Evolutionary conservation across 2,888 invertebrate species (phyloP), one percentile per base, ranked within the genome.

Genomic region (Synanthedon vespiformis): DNA sequence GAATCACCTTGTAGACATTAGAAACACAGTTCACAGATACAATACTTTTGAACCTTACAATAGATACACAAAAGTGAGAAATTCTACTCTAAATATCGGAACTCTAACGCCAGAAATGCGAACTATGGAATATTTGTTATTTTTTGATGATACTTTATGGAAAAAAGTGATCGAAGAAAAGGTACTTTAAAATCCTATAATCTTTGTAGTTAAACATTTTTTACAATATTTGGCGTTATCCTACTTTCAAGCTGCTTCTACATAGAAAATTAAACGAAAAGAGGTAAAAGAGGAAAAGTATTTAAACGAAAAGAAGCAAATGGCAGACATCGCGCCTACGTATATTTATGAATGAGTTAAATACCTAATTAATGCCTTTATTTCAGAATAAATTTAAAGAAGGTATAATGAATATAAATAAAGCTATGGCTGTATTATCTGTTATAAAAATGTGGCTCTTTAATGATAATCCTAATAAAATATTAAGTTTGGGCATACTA

Each of bases 1-100:
- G 18, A 89, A 88, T 61, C 83, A 88, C 40, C 80, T 89, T 53
- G 80, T 90, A 5, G 91, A 91, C 66, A 66, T 89, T 13, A 73
- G 71, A 54, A 88, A 85, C 48, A 88, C 88, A n/a, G 63, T 89
- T 51, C 88, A 90, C 60, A 85, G 80, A 63, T 88, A 87, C 55
- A 76, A 89, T 58, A 69, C 83, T 44, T 88, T 87, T 63, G 70
- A 81, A 56, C 89, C 90, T 0, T 89, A 87, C 59, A 68, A 68
- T 52, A 81, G 90, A 66, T 88, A 85, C 49, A 60, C 80, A 10
- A 89, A 75, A 67, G 85, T 88, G 3, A 79, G 63, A 52, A 80
- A 82, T 56, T 89, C 89, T 4, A 80, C 88, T 3, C 66, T 91
- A 40, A 81, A 81, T 49, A 72, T 89, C 60, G 90, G 90, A 16